Base-by-base conservation (phyloP, 2,888 invertebrate genomes). In the Xanthorhoe spadicearia region DNA sequence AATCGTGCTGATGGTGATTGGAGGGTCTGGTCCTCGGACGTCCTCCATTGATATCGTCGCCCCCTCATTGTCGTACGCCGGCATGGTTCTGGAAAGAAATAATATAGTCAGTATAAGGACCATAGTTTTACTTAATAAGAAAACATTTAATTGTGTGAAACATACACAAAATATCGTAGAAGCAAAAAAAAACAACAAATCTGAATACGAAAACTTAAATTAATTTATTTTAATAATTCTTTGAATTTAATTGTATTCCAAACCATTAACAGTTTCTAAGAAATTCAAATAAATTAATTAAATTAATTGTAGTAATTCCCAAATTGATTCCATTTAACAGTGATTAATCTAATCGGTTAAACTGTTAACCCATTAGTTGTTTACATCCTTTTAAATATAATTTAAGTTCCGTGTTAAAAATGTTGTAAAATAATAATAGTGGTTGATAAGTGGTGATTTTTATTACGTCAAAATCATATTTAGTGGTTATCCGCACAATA, bases 21-120 rank as follows among this genome's bases (percentile, higher is more conserved):
- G 77, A 2, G 78, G 72, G 1, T 86, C 85, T 0, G 80, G 76
- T 0, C 77, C 80, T 0, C 92, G 77, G 2, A 93, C 90, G 70
- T 93, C 92, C 69, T 93, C 93, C 83, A 92, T 83, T 1, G 92
- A 92, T 79, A 93, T 93, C 18, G 88, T 91, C 2, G 91, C 91
- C 28, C 92, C 93, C 69, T 90, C 91, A 71, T 93, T 93, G 74
- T 92, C 92, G 84, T 93, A 93, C n/a, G 89, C 92, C 43, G 90
- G 88, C 92, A 92, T 93, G 75, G 78, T 86, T 77, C 72, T 69
- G 64, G 4, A 66, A 66, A 52, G 48, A 64, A 0, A 15, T 43
- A 3, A 0, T 32, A 7, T n/a, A n/a, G n/a, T n/a, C n/a, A n/a
- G n/a, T n/a, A n/a, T n/a, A n/a, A n/a, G n/a, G n/a, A n/a, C n/a